Evolutionary conservation across 2,113 vertebrate genomes (phyloP).

Genomic region (Shinisaurus crocodilurus): DNA sequence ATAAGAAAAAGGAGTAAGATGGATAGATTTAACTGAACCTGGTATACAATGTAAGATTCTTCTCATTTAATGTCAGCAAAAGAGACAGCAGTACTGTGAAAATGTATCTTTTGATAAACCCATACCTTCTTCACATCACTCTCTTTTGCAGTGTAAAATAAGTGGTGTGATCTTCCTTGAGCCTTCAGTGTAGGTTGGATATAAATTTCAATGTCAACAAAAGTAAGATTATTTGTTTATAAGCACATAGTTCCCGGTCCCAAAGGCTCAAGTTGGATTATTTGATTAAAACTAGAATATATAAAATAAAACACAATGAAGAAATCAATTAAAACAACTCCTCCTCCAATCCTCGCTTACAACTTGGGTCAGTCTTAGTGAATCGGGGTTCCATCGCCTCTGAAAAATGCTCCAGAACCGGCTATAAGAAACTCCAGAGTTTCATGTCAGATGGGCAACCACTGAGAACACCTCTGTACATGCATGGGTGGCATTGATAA

Average conservation of each 20-base stretch:
- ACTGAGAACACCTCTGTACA: not conserved
- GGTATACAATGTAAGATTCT: not conserved
- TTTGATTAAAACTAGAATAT: not conserved
- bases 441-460: not conserved
- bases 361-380: too few species aligned
- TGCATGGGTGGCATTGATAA: slow-evolving; percentile 32
- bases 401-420: not conserved
- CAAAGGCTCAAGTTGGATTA: not conserved
- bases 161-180: not conserved
- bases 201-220: not conserved
- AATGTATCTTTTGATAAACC: not conserved
- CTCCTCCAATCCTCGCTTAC: not conserved
- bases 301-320: not conserved
- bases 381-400: not conserved
- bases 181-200: not conserved
- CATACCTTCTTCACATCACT: not conserved
- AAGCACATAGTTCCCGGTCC: too few species aligned
- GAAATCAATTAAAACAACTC: not conserved
- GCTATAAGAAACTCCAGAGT: not conserved
- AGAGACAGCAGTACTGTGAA: not conserved
- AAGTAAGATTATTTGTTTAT: not conserved
- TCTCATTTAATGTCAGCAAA: not conserved
- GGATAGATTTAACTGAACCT: not conserved
- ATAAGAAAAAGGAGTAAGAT: too few species aligned
- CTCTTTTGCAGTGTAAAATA: not conserved